Conservation (phyloP, 1,140 invertebrate species). For the Platorchestia sp. region DNA sequence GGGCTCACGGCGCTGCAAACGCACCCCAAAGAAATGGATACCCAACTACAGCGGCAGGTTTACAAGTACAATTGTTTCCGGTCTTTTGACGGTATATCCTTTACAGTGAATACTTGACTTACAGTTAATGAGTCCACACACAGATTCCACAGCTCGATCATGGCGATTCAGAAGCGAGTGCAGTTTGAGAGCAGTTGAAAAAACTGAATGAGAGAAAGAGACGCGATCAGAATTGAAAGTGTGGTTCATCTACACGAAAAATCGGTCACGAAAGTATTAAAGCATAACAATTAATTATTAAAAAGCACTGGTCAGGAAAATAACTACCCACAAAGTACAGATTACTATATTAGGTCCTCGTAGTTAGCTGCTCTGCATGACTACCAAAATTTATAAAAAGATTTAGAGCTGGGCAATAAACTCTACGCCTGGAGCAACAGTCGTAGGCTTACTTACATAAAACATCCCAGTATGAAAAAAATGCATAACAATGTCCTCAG, state of each 20-base stretch:
- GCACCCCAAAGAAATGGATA: constrained; percentile 39
- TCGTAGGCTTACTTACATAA: too few relatives aligned
- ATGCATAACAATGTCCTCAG: neutral
- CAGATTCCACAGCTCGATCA: neutral
- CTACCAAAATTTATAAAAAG: too few relatives aligned
- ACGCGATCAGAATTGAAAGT: neutral
- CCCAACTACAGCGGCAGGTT: neutral
- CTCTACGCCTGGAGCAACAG: too few relatives aligned
- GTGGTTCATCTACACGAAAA: neutral
- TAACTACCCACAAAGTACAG: too few relatives aligned
- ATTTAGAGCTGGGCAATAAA: too few relatives aligned
- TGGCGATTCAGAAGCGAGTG: neutral
- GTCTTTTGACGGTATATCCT: neutral
- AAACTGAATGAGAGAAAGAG: neutral
- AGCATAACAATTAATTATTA: neutral
- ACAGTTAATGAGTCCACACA: neutral
- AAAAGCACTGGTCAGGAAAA: neutral
- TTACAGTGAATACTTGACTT: neutral
- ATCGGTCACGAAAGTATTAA: neutral
- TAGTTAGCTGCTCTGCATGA: too few relatives aligned
- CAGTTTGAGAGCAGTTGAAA: neutral
- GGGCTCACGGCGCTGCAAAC: neutral
- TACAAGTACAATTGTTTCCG: neutral
- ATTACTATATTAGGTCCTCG: too few relatives aligned
- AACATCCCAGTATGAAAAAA: neutral